These are phyloP conservation scores for Eledona agricola DNA, from an alignment of 2,888 invertebrate genomes.

Conservation along the genomic window DNA sequence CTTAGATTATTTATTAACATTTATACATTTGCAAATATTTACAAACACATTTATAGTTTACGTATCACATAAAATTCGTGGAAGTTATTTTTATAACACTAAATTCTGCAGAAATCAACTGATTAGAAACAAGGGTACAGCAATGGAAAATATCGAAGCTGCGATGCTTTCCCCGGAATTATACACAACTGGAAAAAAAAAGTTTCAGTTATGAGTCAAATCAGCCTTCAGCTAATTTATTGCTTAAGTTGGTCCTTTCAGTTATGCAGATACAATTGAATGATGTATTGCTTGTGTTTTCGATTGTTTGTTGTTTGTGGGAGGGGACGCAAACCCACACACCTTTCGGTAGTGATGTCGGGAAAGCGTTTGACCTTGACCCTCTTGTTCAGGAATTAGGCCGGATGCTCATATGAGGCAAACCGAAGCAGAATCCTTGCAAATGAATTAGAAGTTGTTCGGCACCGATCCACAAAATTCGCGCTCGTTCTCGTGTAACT, in stretches of 20 bases:
- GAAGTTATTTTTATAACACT: conserved; percentile 23
- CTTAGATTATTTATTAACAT: conserved; percentile 25
- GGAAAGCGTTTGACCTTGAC: conserved; percentile 1
- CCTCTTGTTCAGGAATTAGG: conserved; percentile 1
- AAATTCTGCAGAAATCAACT: conserved; percentile 28
- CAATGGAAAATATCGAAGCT: conserved; percentile 2
- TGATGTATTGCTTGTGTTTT: conserved; percentile 7
- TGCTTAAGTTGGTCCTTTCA: conserved; percentile 11
- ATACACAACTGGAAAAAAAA: conserved; percentile 17
- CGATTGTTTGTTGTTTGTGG: conserved; percentile 4
- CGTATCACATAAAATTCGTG: conserved; percentile 37
- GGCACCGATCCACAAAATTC: no score
- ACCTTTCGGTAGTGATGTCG: conserved; percentile 2
- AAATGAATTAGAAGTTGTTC: no score
- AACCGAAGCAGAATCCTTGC: no score
- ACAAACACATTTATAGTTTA: conserved; percentile 28
- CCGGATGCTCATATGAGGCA: background rate
- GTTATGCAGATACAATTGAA: conserved; percentile 25
- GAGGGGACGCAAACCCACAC: conserved; percentile 4
- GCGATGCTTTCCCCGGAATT: conserved; percentile 3
- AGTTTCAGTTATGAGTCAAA: background rate
- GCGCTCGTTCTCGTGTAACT: no score
- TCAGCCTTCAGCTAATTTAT: conserved; percentile 16
- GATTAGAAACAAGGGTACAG: conserved; percentile 4
- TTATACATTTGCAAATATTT: conserved; percentile 29